Evolutionary conservation across 2,888 invertebrate genomes (phyloP).

Genomic region (Invenusta paracnida): DNA sequence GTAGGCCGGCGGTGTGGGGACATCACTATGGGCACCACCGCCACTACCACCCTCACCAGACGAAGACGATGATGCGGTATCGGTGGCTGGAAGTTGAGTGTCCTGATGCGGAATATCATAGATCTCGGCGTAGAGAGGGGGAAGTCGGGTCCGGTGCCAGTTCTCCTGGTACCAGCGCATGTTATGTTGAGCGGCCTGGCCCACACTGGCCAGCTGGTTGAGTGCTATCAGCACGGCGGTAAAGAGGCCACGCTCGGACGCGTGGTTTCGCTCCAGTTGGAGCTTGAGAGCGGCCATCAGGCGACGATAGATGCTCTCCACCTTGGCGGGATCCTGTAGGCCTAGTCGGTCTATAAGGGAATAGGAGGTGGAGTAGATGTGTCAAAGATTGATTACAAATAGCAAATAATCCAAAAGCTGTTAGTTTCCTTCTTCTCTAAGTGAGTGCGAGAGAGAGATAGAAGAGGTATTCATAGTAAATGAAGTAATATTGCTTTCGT

Average conservation of each 20-base stretch:
- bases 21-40: background rate
- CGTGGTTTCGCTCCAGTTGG: slow-evolving; percentile 63
- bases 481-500: too few species aligned
- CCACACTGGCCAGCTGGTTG: slow-evolving; percentile 69
- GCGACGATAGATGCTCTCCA: background rate
- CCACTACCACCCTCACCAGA: too few species aligned
- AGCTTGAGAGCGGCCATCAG: slow-evolving; percentile 24
- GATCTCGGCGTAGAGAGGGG: slow-evolving; percentile 89
- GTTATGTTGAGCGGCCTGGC: slow-evolving; percentile 61
- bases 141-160: slow-evolving; percentile 73
- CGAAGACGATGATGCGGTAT: background rate
- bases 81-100: background rate
- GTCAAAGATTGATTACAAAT: too few species aligned
- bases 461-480: too few species aligned
- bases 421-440: too few species aligned
- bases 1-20: background rate
- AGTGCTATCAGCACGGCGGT: slow-evolving; percentile 63
- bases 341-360: slow-evolving; percentile 29
- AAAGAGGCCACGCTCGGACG: slow-evolving; percentile 66
- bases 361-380: too few species aligned
- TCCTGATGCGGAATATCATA: slow-evolving; percentile 85
- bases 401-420: too few species aligned
- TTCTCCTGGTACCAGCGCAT: slow-evolving; percentile 78
- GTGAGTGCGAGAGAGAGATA: too few species aligned
- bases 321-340: background rate